Percentiles rank a stretch among this genome's conserved stretches.
Conservation (phyloP, 2,888 invertebrate species). For the Apeira syringaria region DNA sequence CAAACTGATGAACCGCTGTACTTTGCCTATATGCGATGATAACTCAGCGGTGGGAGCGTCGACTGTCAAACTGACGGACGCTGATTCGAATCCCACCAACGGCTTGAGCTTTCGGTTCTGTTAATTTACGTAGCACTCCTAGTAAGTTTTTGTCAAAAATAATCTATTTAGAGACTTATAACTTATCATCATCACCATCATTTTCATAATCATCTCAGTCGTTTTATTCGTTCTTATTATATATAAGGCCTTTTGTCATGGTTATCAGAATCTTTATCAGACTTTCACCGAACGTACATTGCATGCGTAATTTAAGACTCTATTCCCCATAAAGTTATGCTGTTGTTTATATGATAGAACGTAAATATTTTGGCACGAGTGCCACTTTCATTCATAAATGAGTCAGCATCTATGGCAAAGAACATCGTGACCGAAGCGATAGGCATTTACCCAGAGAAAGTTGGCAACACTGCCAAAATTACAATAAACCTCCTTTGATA, state of each 20-base stretch:
- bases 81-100: too few relatives aligned
- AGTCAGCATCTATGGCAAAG: conserved; percentile 36
- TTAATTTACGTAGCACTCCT: too few relatives aligned
- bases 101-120: too few relatives aligned
- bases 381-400: conserved; percentile 43
- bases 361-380: conserved; percentile 45
- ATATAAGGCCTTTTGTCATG: not conserved
- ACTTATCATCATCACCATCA: too few relatives aligned
- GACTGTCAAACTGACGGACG: too few relatives aligned
- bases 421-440: conserved; percentile 31
- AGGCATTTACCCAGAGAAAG: conserved; percentile 35
- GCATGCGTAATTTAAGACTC: conserved; percentile 21
- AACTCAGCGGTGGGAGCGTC: too few relatives aligned
- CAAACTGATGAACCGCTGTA: too few relatives aligned
- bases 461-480: conserved; percentile 45
- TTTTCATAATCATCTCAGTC: too few relatives aligned
- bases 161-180: too few relatives aligned
- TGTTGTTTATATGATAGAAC: conserved; percentile 27
- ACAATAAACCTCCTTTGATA: conserved; percentile 26
- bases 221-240: too few relatives aligned
- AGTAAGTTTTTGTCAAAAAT: too few relatives aligned
- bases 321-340: conserved; percentile 22
- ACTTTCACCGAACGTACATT: conserved; percentile 8
- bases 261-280: conserved; percentile 10
- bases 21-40: too few relatives aligned